A percentile compares a stretch with the other conserved stretches of the same genome.
These are phyloP conservation scores for Myanophis thanlyinensis DNA, from an alignment of 2,113 vertebrate genomes.

Conservation along the genomic window DNA sequence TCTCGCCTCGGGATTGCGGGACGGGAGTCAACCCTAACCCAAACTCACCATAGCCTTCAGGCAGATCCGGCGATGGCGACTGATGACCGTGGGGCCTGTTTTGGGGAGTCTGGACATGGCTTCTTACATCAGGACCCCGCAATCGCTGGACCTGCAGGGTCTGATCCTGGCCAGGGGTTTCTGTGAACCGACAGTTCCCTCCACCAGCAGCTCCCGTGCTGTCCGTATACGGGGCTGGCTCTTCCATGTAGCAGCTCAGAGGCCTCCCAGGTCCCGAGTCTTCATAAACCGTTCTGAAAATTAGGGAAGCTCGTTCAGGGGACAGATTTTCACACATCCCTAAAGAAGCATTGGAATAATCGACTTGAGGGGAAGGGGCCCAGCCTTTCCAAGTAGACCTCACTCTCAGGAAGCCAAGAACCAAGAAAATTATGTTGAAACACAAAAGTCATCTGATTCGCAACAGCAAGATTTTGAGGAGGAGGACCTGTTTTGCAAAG, in stretches of 20 bases:
- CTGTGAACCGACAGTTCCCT: slow-evolving; percentile 83
- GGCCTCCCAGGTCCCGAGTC: slow-evolving; percentile 84
- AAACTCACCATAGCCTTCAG: slow-evolving; percentile 91
- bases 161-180: slow-evolving; percentile 89
- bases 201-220: slow-evolving; percentile 87
- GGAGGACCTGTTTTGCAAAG: no score
- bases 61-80: slow-evolving; percentile 91
- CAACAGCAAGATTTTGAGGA: background rate
- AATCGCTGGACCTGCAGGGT: slow-evolving; percentile 87
- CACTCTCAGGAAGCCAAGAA: background rate
- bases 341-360: slow-evolving; percentile 9
- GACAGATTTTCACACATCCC: slow-evolving; percentile 8
- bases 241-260: slow-evolving; percentile 91
- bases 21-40: no score
- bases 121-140: slow-evolving; percentile 84
- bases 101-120: slow-evolving; percentile 87
- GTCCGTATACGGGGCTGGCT: slow-evolving; percentile 90
- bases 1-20: background rate
- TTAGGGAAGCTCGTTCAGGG: slow-evolving; percentile 39
- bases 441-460: background rate
- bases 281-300: slow-evolving; percentile 87
- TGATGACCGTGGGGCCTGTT: slow-evolving; percentile 93
- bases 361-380: background rate
- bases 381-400: background rate
- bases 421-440: background rate